Base-by-base conservation (phyloP, 2,888 invertebrate species). In the Hanleya hanleyi region DNA sequence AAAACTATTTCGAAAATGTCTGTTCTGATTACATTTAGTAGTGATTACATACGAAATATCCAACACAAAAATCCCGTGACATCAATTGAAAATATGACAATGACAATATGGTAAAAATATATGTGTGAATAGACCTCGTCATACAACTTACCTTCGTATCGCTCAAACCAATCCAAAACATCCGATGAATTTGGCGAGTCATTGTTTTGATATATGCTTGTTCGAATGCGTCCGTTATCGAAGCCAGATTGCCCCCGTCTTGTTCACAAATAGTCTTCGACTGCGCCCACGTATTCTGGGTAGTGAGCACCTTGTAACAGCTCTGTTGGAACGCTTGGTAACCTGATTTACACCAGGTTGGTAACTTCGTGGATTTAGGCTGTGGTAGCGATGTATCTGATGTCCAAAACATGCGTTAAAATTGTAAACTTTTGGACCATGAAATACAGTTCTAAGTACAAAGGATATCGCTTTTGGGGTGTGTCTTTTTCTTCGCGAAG, bases 121-220 rank as follows among this genome's bases (percentile, higher is more conserved):
- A n/a, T n/a, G n/a, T n/a, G n/a, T n/a, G n/a, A n/a, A n/a, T n/a
- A n/a, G n/a, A n/a, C n/a, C n/a, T n/a, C n/a, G n/a, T 6, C 9
- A 35, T 26, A 22, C 29, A 47, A 2, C 35, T 57, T 62, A 69
- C 65, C 37, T 69, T 62, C 22, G 61, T 47, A 50, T 66, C 71
- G 36, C 64, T 57, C 37, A 70, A 50, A 9, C 86, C 86, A 37
- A 82, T 82, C 86, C 86, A 86, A 12, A 73, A 70, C 22, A 69
- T 66, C 64, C 62, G 33, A 70, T 32, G 22, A 1, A 57, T 57
- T 38, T 71, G 66, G 47, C 67, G 18, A 51, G 57, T 37, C 49
- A 71, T 38, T 51, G 67, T 18, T 37, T 57, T 33, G 29, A 71
- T 32, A n/a, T n/a, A 26, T 32, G 38, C 41, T 67, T 65, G n/a